phyloP scores from a whole-genome alignment of 2,113 vertebrate species.

The Empidonax alnorum region DNA sequence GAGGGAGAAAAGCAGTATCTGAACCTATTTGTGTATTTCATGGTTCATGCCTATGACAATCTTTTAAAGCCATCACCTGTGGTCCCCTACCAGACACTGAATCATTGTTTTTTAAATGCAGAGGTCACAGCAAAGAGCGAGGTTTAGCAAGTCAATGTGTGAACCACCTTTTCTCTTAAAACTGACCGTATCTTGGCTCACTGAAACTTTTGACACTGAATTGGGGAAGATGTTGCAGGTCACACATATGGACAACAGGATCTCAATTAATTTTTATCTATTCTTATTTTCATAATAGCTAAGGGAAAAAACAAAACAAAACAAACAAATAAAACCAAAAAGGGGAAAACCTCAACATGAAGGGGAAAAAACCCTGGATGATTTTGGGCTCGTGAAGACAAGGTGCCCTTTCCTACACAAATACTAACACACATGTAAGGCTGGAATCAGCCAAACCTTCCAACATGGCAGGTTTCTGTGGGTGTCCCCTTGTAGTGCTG shows the following conservation, averaged over 20 bases:
- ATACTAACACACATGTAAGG: neutral
- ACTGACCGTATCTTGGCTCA: neutral
- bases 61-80: slow-evolving; percentile 20
- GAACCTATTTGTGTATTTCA: slow-evolving; percentile 10
- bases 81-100: slow-evolving; percentile 38
- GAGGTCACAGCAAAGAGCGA: neutral
- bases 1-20: neutral
- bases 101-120: neutral
- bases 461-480: neutral
- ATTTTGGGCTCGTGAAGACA: neutral
- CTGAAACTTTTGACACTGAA: slow-evolving; percentile 34
- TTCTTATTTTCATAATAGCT: neutral
- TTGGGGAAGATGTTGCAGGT: slow-evolving; percentile 7
- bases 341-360: neutral
- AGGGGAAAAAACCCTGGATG: neutral
- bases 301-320: neutral
- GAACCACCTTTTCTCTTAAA: neutral
- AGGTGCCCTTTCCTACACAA: neutral
- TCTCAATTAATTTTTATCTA: neutral
- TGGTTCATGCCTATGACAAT: neutral
- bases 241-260: slow-evolving; percentile 21
- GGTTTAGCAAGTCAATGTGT: slow-evolving; percentile 14
- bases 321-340: neutral
- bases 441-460: neutral
- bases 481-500: rapidly evolving